phyloP scores from a whole-genome alignment of 2,113 vertebrate species.

The Pseudorhombus dupliciocellatus region DNA sequence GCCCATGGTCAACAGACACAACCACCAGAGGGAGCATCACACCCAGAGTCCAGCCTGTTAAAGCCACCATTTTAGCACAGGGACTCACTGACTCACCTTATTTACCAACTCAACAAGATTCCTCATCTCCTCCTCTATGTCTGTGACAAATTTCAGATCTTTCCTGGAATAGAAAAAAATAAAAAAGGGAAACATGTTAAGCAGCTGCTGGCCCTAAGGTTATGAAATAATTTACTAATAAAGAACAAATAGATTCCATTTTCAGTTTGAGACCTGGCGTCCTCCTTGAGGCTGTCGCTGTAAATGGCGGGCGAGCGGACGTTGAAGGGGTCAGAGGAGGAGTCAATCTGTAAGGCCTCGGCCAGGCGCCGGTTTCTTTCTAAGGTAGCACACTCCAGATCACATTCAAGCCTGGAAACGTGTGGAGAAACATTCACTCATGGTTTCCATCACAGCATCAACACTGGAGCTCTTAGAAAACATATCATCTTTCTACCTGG shows the following conservation, averaged over 20 bases:
- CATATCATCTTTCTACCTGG: conserved; percentile 80
- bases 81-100: conserved; percentile 83
- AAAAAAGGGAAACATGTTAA: not conserved
- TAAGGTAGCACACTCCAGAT: conserved; percentile 91
- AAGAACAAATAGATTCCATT: not conserved
- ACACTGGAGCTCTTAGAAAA: too few species aligned
- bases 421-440: not conserved
- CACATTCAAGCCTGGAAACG: conserved; percentile 91
- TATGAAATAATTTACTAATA: not conserved
- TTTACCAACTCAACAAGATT: conserved; percentile 91
- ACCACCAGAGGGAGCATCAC: conserved; percentile 37
- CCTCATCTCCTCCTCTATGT: conserved; percentile 94
- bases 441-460: not conserved
- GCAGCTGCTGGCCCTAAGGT: not conserved
- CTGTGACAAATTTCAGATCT: conserved; percentile 93
- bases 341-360: conserved; percentile 92
- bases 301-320: conserved; percentile 87
- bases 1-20: not conserved
- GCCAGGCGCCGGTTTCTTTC: conserved; percentile 93
- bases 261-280: conserved; percentile 85
- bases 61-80: not conserved
- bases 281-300: conserved; percentile 94
- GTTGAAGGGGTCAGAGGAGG: conserved; percentile 91
- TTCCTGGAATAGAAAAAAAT: conserved; percentile 83
- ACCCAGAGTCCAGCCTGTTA: not conserved